Percentiles rank a stretch among this genome's conserved stretches.
Conservation (phyloP, 2,113 vertebrate species). For the Tetraodon nigroviridis region DNA sequence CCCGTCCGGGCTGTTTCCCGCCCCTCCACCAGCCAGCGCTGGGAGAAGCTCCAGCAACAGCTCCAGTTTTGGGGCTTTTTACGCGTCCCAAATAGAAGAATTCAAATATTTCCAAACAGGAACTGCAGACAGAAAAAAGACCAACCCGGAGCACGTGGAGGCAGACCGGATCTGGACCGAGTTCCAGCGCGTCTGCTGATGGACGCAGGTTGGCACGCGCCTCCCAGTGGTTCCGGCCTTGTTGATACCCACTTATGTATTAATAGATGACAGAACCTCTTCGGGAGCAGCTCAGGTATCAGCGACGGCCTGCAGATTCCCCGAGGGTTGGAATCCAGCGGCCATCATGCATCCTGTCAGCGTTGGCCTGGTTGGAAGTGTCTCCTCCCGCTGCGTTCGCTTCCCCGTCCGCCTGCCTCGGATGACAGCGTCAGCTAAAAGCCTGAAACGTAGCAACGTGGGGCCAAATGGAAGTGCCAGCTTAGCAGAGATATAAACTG, state of each 20-base stretch:
- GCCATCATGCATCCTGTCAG: neutral
- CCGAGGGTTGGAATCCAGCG: neutral
- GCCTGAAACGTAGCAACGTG: conserved; percentile 26
- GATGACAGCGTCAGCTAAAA: conserved; percentile 22
- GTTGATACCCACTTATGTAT: neutral
- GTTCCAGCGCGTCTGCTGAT: no score
- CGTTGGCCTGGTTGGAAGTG: neutral
- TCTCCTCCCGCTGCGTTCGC: neutral
- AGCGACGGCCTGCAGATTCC: neutral
- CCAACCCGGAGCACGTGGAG: neutral
- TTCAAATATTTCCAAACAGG: no score
- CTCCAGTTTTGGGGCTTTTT: no score
- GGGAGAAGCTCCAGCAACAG: no score
- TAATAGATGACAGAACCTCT: neutral
- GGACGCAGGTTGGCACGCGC: neutral
- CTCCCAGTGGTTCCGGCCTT: neutral
- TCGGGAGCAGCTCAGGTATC: conserved; percentile 4
- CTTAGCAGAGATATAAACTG: conserved; percentile 60
- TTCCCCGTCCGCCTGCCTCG: neutral
- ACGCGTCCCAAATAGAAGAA: no score
- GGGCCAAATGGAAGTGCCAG: conserved; percentile 51
- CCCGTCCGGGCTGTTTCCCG: no score
- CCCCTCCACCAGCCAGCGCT: no score
- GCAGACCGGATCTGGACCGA: neutral
- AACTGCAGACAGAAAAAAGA: neutral